Evolutionary conservation across 2,113 vertebrate genomes (phyloP), one percentile per base, ranked within the genome.

Genomic region (Aphelocoma coerulescens): DNA sequence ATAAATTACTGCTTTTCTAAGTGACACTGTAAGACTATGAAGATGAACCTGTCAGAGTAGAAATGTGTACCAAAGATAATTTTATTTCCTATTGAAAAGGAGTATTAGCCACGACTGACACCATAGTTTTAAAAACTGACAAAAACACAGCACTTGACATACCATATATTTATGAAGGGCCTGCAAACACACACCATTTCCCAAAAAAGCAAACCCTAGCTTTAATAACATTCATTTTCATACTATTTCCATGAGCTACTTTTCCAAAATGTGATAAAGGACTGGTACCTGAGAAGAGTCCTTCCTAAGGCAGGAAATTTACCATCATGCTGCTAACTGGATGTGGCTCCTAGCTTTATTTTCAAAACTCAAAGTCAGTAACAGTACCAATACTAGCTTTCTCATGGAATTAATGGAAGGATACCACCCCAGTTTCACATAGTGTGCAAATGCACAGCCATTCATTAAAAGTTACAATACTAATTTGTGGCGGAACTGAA

Each of bases 401-500:
- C 44, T 71, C 41, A 32, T 10, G 41, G 59, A 61, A 61, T 73
- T 66, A 37, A 58, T 37, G 41, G 49, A 90, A 85, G 30, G 62
- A 41, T 63, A 79, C 33, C 57, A 89, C 27, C 43, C 16, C 32
- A 44, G 30, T 55, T 86, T 89, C 44, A 86, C 27, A 80, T 74
- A 37, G 9, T 59, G 63, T 62, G 35, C 58, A 88, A 88, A 81
- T 19, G 23, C 62, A 76, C 16, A 61, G 35, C 35, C 66, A 61
- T 66, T 68, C 58, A 62, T 73, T 61, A 66, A 6, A 88, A 85
- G 46, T 20, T 76, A 44, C 58, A 86, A 62, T 17, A 58, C 18
- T 83, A 41, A 84, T 59, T 61, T 87, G 80, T 93, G 73, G 68
- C 76, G 75, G 76, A 81, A 81, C 10, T 22, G 55, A 86, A 81